Percentiles rank a stretch among this genome's conserved stretches.
phyloP scores from a whole-genome alignment of 2,888 invertebrate species.

The Nyleta sp. region DNA sequence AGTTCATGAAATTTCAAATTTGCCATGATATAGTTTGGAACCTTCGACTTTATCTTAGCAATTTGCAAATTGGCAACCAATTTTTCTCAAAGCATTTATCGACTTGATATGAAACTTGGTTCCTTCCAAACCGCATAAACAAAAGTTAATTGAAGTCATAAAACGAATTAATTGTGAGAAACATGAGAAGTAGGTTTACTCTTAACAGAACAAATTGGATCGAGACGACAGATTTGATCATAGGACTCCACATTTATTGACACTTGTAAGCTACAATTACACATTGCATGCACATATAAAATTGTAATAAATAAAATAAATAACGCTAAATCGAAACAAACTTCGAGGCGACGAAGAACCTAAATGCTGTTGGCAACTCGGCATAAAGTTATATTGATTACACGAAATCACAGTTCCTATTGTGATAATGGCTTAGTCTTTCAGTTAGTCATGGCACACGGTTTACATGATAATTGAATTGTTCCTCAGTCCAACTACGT shows the following conservation, averaged over 20 bases:
- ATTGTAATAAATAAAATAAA: slow-evolving; percentile 35
- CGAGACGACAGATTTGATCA: no score
- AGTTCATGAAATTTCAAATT: no score
- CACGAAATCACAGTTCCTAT: slow-evolving; percentile 13
- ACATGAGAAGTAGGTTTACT: no score
- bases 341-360: neutral
- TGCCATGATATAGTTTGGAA: no score
- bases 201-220: neutral
- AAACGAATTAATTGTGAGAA: no score
- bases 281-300: slow-evolving; percentile 33
- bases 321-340: neutral
- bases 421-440: slow-evolving; percentile 20
- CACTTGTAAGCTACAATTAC: slow-evolving; percentile 21
- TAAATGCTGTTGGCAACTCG: neutral
- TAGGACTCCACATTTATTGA: slow-evolving; percentile 23
- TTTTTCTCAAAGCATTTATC: no score
- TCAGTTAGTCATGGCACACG: slow-evolving; percentile 36
- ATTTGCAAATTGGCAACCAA: no score
- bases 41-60: no score
- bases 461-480: slow-evolving; percentile 2
- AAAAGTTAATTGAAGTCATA: no score
- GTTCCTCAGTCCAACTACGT: neutral
- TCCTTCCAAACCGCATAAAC: no score
- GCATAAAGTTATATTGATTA: slow-evolving; percentile 6
- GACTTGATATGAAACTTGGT: no score